phyloP scores from a whole-genome alignment of 1,140 invertebrate genomes.

The Drosophila pruinosa region DNA sequence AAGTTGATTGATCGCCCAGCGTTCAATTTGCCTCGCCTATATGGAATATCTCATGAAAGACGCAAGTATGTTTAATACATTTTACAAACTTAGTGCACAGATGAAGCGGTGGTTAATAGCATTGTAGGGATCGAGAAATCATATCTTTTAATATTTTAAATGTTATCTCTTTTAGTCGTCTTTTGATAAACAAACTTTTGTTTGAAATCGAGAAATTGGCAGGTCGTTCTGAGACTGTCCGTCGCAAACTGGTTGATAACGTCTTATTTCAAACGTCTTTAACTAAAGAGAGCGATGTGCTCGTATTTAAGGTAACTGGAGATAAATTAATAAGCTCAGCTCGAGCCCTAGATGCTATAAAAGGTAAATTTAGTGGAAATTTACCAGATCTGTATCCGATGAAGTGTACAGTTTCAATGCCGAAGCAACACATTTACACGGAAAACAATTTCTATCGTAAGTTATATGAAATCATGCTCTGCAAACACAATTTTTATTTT shows the following conservation, averaged over 20 bases:
- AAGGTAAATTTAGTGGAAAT: conserved; percentile 82
- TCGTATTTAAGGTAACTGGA: conserved; percentile 86
- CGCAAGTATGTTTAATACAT: conserved; percentile 86
- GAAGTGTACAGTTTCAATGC: conserved; percentile 87
- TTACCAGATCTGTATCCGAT: conserved; percentile 90
- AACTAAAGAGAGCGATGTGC: conserved; percentile 86
- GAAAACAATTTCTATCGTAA: conserved; percentile 88
- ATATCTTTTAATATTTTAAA: not conserved
- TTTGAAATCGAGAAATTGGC: conserved; percentile 87
- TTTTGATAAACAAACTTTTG: conserved; percentile 88
- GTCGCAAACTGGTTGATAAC: conserved; percentile 85
- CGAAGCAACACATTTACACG: conserved; percentile 86
- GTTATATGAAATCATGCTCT: conserved; percentile 66
- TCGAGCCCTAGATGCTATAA: conserved; percentile 85
- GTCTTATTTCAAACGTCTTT: conserved; percentile 84
- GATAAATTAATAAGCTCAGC: conserved; percentile 87
- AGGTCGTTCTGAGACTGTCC: conserved; percentile 84
- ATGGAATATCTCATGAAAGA: conserved; percentile 88
- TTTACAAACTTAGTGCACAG: not conserved
- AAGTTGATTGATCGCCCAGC: conserved; percentile 88
- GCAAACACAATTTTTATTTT: not conserved
- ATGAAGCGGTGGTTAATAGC: not conserved
- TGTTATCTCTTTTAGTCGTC: conserved; percentile 85
- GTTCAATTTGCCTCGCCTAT: conserved; percentile 88
- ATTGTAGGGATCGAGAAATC: no score